Percentiles rank a stretch among this genome's conserved stretches.
Conservation (phyloP, 2,797 vertebrate genomes). For the Epinephelus malabaricus region DNA sequence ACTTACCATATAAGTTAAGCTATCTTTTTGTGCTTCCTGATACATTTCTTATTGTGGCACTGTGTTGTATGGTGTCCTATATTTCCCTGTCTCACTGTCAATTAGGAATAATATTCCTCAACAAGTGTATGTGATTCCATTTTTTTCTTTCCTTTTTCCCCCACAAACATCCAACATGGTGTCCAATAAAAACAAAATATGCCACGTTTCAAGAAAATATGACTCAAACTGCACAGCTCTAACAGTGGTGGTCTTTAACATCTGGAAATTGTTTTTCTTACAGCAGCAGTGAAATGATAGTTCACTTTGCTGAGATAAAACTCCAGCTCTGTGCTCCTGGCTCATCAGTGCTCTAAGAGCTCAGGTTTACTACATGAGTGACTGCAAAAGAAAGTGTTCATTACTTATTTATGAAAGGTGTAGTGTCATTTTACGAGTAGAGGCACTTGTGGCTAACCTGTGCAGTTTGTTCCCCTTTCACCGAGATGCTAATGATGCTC, state of each 20-base stretch:
- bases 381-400: slow-evolving; percentile 77
- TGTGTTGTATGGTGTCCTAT: neutral
- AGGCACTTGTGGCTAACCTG: slow-evolving; percentile 48
- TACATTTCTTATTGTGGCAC: neutral
- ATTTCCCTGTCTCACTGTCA: neutral
- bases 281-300: slow-evolving; percentile 31
- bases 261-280: slow-evolving; percentile 28
- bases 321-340: slow-evolving; percentile 17
- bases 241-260: slow-evolving; percentile 17
- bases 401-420: slow-evolving; percentile 75
- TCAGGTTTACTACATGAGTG: slow-evolving; percentile 76
- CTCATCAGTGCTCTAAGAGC: slow-evolving; percentile 65
- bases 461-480: slow-evolving; percentile 54
- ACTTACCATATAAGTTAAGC: neutral
- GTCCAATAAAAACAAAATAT: neutral
- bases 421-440: slow-evolving; percentile 69
- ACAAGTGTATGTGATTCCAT: neutral
- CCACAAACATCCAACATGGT: neutral
- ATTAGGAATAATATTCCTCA: neutral
- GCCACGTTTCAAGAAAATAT: slow-evolving; percentile 14
- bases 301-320: slow-evolving; percentile 38
- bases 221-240: slow-evolving; percentile 8
- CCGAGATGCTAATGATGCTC: slow-evolving; percentile 15
- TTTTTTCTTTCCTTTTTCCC: neutral
- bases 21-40: neutral